Evolutionary conservation across 2,797 vertebrate genomes (phyloP).

Genomic region (Novumbra hubbsi): DNA sequence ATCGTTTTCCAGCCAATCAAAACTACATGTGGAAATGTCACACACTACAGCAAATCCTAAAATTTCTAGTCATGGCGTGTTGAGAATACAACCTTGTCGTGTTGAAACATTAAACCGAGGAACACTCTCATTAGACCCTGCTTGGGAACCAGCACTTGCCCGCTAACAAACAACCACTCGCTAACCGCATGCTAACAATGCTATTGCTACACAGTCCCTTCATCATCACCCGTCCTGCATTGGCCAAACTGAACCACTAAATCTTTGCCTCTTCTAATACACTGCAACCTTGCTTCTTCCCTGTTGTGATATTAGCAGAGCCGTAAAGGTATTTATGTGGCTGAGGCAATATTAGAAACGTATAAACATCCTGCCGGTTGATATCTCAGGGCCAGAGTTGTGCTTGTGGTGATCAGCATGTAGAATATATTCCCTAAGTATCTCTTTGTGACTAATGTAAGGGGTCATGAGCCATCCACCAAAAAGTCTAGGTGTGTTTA

Average conservation of each 20-base stretch:
- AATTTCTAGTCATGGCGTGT: not conserved
- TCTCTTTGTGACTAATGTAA: constrained; percentile 66
- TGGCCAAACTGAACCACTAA: constrained; percentile 65
- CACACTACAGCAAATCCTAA: constrained; percentile 5
- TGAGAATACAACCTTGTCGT: constrained; percentile 4
- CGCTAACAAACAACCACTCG: not conserved
- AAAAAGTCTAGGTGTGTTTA: constrained; percentile 54
- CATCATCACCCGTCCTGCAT: constrained; percentile 44
- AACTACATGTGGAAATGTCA: constrained; percentile 7
- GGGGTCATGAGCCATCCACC: constrained; percentile 67
- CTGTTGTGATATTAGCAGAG: constrained; percentile 75
- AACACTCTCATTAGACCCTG: not conserved
- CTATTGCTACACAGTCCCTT: constrained; percentile 26
- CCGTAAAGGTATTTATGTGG: constrained; percentile 79
- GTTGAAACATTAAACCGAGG: constrained; percentile 1
- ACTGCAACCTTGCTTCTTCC: constrained; percentile 81
- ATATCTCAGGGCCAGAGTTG: constrained; percentile 76
- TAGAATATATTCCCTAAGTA: constrained; percentile 69
- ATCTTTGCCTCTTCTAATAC: constrained; percentile 72
- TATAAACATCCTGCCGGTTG: constrained; percentile 77
- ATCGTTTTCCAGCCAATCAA: not conserved
- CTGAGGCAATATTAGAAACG: constrained; percentile 76
- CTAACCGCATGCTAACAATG: not conserved
- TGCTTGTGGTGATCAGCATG: constrained; percentile 70
- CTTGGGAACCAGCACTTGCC: not conserved